Conservation (phyloP, 2,797 vertebrate genomes). For the Avahi laniger region DNA sequence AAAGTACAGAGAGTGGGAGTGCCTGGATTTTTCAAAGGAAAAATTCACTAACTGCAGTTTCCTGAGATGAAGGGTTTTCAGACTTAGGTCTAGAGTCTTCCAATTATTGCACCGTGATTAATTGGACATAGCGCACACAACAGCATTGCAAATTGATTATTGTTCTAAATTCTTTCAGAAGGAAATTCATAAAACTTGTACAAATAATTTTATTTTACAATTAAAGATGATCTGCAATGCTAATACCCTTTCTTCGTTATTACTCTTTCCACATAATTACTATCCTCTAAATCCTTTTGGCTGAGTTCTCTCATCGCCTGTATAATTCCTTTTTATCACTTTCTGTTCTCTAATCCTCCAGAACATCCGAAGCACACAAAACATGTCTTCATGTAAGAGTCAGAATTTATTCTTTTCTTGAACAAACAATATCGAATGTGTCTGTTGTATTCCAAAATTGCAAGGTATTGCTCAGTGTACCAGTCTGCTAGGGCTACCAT, state of each 20-base stretch:
- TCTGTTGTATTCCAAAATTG: background rate
- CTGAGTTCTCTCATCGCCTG: background rate
- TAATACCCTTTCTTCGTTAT: background rate
- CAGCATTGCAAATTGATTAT: background rate
- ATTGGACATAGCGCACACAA: background rate
- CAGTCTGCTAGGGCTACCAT: accelerated
- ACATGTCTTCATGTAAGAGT: background rate
- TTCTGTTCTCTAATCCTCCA: background rate
- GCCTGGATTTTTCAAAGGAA: background rate
- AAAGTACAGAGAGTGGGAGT: no score
- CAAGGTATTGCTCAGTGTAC: background rate
- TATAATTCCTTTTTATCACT: background rate
- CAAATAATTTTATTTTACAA: background rate
- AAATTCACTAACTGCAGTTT: background rate
- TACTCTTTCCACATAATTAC: background rate
- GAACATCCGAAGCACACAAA: background rate
- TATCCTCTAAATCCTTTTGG: background rate
- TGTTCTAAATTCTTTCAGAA: background rate
- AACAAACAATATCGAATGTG: background rate
- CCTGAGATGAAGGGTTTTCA: background rate
- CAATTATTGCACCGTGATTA: background rate
- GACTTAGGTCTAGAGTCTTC: background rate
- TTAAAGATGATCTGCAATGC: background rate
- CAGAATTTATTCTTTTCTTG: background rate
- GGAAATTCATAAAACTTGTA: background rate